A percentile compares a stretch with the other conserved stretches of the same genome.
Evolutionary conservation across 2,797 vertebrate species (phyloP).

Genomic region (Staurois parvus): DNA sequence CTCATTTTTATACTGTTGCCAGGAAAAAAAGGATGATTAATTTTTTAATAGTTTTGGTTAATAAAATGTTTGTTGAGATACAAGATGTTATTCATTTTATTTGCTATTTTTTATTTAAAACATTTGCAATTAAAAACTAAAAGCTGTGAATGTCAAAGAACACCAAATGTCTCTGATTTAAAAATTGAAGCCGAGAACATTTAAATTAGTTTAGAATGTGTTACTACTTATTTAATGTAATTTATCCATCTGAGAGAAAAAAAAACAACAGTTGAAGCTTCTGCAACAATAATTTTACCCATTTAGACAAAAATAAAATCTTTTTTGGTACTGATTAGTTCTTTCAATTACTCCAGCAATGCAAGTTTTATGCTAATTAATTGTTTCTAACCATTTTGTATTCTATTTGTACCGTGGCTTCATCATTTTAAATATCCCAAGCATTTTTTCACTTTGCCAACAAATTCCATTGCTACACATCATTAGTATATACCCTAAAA

Average conservation of each 20-base stretch:
- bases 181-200: conserved; percentile 74
- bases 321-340: conserved; percentile 68
- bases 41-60: background rate
- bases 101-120: conserved; percentile 68
- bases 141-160: conserved; percentile 73
- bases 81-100: conserved; percentile 75
- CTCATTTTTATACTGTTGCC: background rate
- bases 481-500: conserved; percentile 77
- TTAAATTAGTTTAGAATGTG: conserved; percentile 81
- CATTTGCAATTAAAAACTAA: conserved; percentile 77
- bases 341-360: conserved; percentile 70
- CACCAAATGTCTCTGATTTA: conserved; percentile 74
- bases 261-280: conserved; percentile 76
- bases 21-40: conserved; percentile 14
- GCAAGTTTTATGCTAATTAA: conserved; percentile 77
- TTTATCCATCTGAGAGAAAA: conserved; percentile 75
- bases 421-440: conserved; percentile 74
- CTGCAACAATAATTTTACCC: conserved; percentile 77
- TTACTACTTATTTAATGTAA: conserved; percentile 78
- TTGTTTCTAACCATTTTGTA: conserved; percentile 74
- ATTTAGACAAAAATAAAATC: conserved; percentile 75
- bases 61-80: conserved; percentile 57
- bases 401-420: conserved; percentile 70
- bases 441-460: conserved; percentile 74
- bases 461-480: conserved; percentile 78